Conservation (phyloP, 2,113 vertebrate genomes). For the Aix galericulata region DNA sequence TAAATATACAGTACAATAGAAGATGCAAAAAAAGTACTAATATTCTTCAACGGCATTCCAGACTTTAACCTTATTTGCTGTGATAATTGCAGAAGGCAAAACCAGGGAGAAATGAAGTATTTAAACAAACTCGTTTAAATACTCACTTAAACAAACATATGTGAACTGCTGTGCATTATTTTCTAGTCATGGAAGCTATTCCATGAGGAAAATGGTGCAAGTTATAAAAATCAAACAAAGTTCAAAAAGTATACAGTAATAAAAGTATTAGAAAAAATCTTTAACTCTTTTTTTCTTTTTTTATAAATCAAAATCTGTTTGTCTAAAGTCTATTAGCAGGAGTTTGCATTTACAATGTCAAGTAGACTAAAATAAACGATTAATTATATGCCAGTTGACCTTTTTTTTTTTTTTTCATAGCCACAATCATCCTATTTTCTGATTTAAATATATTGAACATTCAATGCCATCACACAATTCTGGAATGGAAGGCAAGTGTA, state of each 20-base stretch:
- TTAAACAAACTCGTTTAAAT: background rate
- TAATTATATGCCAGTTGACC: background rate
- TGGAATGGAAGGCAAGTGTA: background rate
- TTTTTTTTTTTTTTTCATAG: slow-evolving; percentile 13
- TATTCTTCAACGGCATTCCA: background rate
- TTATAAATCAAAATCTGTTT: background rate
- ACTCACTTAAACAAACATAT: background rate
- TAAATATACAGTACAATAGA: background rate
- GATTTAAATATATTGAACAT: background rate
- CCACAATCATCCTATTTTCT: background rate
- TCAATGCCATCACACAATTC: background rate
- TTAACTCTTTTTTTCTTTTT: background rate
- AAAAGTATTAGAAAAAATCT: background rate
- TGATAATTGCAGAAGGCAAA: background rate
- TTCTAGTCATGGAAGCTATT: background rate
- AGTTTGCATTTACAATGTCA: background rate
- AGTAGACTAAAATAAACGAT: background rate
- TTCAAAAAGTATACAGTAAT: background rate
- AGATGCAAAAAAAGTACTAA: background rate
- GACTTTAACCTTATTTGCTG: background rate
- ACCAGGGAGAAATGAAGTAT: background rate
- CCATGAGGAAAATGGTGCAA: background rate
- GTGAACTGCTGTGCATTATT: background rate
- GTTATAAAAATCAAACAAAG: background rate
- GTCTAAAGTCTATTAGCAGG: background rate